Conservation (phyloP, 2,113 vertebrate genomes). For the Stictonetta naevosa region DNA sequence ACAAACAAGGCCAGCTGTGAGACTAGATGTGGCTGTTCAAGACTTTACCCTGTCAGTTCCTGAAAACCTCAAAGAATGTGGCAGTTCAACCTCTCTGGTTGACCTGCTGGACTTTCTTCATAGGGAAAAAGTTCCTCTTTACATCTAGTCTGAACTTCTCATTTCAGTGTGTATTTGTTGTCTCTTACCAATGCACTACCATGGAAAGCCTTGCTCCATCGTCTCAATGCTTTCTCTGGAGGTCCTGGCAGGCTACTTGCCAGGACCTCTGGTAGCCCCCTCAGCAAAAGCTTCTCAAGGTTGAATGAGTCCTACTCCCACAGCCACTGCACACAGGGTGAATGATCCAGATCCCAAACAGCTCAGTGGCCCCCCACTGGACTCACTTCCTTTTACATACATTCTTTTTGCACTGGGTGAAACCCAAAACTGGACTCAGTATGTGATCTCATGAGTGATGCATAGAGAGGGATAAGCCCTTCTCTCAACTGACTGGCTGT, state of each 20-base stretch:
- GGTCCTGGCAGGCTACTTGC: accelerated
- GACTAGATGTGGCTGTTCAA: background rate
- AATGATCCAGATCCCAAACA: background rate
- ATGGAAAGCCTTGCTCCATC: background rate
- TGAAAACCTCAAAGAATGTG: background rate
- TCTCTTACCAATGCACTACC: background rate
- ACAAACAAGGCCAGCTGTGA: background rate
- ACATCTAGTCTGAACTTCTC: background rate
- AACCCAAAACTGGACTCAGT: background rate
- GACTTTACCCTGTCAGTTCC: background rate
- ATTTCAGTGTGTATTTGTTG: background rate
- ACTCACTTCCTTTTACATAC: background rate
- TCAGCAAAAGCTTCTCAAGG: background rate
- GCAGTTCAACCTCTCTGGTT: background rate
- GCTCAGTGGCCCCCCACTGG: background rate
- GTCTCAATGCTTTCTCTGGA: background rate
- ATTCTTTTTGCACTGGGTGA: background rate
- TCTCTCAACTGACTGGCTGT: background rate
- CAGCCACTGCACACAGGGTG: background rate
- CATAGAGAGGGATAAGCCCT: background rate
- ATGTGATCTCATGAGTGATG: background rate
- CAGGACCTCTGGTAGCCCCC: too few relatives aligned
- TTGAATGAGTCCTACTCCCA: background rate
- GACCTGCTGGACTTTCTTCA: background rate
- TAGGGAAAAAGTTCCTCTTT: background rate